phyloP scores from a whole-genome alignment of 2,888 invertebrate species.

The Stratiomys singularior region DNA sequence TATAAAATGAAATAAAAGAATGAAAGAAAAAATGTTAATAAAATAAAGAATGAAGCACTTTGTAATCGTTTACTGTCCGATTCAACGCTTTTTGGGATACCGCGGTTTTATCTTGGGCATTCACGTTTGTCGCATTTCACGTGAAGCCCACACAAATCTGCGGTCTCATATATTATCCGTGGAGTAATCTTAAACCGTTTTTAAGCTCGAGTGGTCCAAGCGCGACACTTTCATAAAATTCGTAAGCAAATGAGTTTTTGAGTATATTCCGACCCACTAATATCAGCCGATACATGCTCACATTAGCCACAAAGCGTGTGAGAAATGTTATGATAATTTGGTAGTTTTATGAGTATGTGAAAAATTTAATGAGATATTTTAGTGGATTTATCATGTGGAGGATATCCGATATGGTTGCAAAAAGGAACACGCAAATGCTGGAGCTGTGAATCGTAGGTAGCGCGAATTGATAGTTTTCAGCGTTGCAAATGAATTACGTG shows the following conservation, averaged over 20 bases:
- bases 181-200: conserved; percentile 42
- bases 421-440: too few relatives aligned
- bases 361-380: conserved; percentile 39
- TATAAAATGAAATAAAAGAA: neutral
- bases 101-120: conserved; percentile 40
- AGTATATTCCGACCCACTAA: neutral
- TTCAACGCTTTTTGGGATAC: conserved; percentile 40
- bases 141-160: conserved; percentile 46
- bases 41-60: conserved; percentile 38
- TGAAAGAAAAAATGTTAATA: conserved; percentile 16
- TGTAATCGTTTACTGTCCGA: conserved; percentile 38
- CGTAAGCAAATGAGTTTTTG: conserved; percentile 35
- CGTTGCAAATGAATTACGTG: too few relatives aligned
- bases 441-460: too few relatives aligned
- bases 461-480: too few relatives aligned
- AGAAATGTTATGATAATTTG: conserved; percentile 41
- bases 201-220: conserved; percentile 36
- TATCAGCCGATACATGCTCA: neutral
- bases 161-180: conserved; percentile 45
- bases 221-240: conserved; percentile 38
- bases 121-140: conserved; percentile 40
- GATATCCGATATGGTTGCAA: neutral
- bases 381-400: conserved; percentile 19
- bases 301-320: conserved; percentile 37
- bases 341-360: conserved; percentile 33